phyloP scores from a whole-genome alignment of 2,888 invertebrate species.

The Andrena marginata region DNA sequence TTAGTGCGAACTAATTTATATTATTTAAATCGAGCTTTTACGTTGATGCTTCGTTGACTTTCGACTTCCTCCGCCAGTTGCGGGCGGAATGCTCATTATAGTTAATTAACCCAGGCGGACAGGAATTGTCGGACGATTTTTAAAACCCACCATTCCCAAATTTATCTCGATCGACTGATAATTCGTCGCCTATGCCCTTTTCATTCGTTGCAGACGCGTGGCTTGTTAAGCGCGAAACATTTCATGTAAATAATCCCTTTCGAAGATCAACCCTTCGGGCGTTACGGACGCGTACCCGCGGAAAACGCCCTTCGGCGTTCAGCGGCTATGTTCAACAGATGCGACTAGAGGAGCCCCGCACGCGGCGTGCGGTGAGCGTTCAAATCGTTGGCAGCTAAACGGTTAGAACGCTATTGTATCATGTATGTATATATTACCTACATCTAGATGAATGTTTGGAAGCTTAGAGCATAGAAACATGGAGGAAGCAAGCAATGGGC shows the following conservation, averaged over 20 bases:
- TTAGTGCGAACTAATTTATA: conserved; percentile 24
- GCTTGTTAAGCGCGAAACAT: background rate
- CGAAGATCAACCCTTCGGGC: background rate
- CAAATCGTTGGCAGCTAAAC: too few species aligned
- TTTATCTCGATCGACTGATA: background rate
- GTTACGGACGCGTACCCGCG: too few species aligned
- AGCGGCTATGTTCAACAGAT: too few species aligned
- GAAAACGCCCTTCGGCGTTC: too few species aligned
- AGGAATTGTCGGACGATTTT: background rate
- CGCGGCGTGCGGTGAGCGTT: too few species aligned
- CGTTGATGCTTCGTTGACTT: background rate
- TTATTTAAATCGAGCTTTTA: conserved; percentile 10
- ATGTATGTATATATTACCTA: conserved; percentile 21
- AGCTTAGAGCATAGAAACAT: too few species aligned
- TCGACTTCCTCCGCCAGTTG: background rate
- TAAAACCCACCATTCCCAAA: too few species aligned
- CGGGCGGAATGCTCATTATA: background rate
- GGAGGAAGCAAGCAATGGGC: too few species aligned
- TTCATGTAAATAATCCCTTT: background rate
- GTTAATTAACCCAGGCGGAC: background rate
- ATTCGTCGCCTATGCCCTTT: background rate
- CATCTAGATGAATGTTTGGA: background rate
- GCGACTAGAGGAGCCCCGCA: too few species aligned
- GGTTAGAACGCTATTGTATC: background rate
- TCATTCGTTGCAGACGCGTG: background rate